These are phyloP conservation scores for Phlogophora meticulosa DNA, from an alignment of 2,888 invertebrate genomes.

Conservation along the genomic window DNA sequence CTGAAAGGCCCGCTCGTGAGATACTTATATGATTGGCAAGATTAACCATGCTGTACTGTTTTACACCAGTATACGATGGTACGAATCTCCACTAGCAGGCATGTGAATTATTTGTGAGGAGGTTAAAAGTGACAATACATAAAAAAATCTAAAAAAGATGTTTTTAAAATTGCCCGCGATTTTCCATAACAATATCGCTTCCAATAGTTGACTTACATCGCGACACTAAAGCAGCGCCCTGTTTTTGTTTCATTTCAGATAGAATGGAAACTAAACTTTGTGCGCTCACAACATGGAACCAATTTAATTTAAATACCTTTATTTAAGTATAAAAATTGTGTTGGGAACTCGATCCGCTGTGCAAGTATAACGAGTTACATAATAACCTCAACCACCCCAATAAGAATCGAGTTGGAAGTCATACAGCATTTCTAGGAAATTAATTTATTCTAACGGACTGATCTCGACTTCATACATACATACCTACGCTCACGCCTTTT, in stretches of 20 bases:
- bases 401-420: no score
- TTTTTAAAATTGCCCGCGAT: not conserved
- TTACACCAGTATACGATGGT: no score
- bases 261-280: conserved; percentile 60
- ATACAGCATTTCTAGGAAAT: not conserved
- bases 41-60: no score
- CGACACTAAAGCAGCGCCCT: conserved; percentile 26
- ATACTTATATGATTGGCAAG: no score
- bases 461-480: no score
- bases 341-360: not conserved
- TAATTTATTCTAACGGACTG: no score
- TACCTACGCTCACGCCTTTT: no score
- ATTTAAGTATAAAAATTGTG: conserved; percentile 22
- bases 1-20: no score
- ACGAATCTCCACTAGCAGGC: no score
- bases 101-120: not conserved
- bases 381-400: not conserved
- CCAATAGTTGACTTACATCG: conserved; percentile 36
- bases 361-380: not conserved
- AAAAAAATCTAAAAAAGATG: no score
- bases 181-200: conserved; percentile 18
- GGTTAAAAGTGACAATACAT: not conserved
- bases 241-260: conserved; percentile 58
- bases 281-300: conserved; percentile 24
- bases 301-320: conserved; percentile 42